Evolutionary conservation across 2,113 vertebrate species (phyloP).

Genomic region (Motacilla alba): DNA sequence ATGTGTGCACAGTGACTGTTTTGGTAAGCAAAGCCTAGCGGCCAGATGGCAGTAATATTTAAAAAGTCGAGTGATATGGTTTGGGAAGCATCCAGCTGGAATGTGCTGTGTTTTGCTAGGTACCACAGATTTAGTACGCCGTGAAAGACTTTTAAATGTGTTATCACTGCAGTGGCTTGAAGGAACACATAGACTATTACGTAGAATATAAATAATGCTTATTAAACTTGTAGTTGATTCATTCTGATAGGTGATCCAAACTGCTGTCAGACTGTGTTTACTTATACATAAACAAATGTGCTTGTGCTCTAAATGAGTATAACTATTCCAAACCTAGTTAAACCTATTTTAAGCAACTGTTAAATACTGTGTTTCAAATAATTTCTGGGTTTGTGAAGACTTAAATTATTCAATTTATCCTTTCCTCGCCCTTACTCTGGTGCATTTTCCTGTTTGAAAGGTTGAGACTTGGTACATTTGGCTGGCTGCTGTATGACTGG

Average conservation of each 20-base stretch:
- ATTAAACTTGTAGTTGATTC: conserved; percentile 59
- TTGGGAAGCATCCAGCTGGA: conserved; percentile 57
- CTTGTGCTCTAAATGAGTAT: conserved; percentile 39
- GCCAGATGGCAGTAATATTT: conserved; percentile 70
- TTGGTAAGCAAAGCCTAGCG: conserved; percentile 67
- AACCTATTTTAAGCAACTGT: conserved; percentile 58
- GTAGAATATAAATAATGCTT: conserved; percentile 66
- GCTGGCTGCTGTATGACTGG: neutral
- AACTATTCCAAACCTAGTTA: conserved; percentile 41
- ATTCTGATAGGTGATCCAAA: conserved; percentile 63
- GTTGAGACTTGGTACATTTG: neutral
- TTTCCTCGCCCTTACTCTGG: neutral
- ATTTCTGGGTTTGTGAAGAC: conserved; percentile 14
- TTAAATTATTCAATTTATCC: neutral
- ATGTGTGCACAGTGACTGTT: conserved; percentile 68
- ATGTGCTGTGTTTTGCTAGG: conserved; percentile 60
- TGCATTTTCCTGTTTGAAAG: neutral
- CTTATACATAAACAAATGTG: conserved; percentile 51
- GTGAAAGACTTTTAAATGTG: conserved; percentile 49
- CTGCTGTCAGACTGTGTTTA: conserved; percentile 58
- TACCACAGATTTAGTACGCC: conserved; percentile 43
- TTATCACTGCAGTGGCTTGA: conserved; percentile 46
- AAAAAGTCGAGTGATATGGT: conserved; percentile 29
- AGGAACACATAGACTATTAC: conserved; percentile 49
- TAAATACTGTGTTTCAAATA: conserved; percentile 31